phyloP scores from a whole-genome alignment of 2,113 vertebrate genomes.

The Mionectes macconnelli region DNA sequence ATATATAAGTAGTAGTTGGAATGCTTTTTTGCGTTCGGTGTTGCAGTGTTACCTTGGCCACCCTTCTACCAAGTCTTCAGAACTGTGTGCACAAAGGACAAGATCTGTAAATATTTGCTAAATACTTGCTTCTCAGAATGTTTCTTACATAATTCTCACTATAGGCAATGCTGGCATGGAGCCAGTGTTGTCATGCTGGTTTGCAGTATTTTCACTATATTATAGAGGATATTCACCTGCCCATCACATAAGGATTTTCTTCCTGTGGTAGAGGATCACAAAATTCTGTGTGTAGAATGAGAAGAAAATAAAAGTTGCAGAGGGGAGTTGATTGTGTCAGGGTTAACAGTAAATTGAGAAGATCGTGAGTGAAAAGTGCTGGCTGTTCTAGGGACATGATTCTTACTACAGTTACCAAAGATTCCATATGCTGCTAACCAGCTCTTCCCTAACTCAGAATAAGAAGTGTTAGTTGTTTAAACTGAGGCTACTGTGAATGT shows the following conservation, averaged over 20 bases:
- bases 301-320: not conserved
- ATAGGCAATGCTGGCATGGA: rapidly evolving
- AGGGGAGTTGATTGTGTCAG: not conserved
- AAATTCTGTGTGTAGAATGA: not conserved
- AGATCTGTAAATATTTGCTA: not conserved
- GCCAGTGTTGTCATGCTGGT: not conserved
- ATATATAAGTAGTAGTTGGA: not conserved
- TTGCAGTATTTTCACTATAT: not conserved
- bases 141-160: not conserved
- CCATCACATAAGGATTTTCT: not conserved
- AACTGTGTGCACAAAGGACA: not conserved
- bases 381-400: not conserved
- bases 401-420: not conserved
- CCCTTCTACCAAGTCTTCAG: not conserved
- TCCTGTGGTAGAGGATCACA: not conserved
- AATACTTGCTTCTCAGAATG: not conserved
- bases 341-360: not conserved
- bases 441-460: not conserved
- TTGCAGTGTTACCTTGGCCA: not conserved
- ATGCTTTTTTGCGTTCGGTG: not conserved
- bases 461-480: not conserved
- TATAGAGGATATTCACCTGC: not conserved
- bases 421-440: not conserved
- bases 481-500: not conserved
- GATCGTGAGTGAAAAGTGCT: not conserved